Evolutionary conservation across 2,888 invertebrate genomes (phyloP), one percentile per base, ranked within the genome.

Genomic region (Mylabris sibirica): DNA sequence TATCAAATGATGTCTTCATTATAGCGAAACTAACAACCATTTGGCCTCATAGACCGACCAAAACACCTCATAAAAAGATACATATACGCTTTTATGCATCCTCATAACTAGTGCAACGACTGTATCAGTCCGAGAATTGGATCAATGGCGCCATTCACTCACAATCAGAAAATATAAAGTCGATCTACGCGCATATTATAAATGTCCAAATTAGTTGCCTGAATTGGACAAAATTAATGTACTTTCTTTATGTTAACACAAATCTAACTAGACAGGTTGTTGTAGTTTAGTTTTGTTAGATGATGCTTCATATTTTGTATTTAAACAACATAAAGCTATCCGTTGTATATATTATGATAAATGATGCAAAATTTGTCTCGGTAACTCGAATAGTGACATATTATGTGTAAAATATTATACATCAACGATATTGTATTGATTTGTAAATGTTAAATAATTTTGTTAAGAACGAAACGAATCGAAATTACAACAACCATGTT

Each of bases 401-500:
- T 53, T 53, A 12, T 22, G 4, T 24, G 22, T 12, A 53, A 53
- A 53, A 24, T 53, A 53, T 24, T 53, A 3, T 5, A 1, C 24
- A 49, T n/a, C 20, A 49, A 49, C 20, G 20, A 2, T 49, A 20
- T 44, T 17, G n/a, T 11, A 44, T 44, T 44, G n/a, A 44, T 44
- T n/a, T 6, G n/a, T 17, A 44, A 38, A 17, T 72, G 70, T 74
- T 76, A 68, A 72, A 68, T 66, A 70, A 74, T 72, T n/a, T 26
- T 69, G 64, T 70, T 71, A 74, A 72, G 68, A 72, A 30, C 8
- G 66, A 61, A 63, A 71, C 72, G 65, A 72, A 70, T 74, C 70
- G 72, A 74, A 72, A 74, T 70, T 68, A 74, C 12, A 76, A 74
- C 73, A 72, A 67, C 73, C 61, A 12, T 30, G 30, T 70, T 75